Evolutionary conservation across 2,113 vertebrate species (phyloP), one percentile per base, ranked within the genome.

Genomic region (Mastomys natalensis): DNA sequence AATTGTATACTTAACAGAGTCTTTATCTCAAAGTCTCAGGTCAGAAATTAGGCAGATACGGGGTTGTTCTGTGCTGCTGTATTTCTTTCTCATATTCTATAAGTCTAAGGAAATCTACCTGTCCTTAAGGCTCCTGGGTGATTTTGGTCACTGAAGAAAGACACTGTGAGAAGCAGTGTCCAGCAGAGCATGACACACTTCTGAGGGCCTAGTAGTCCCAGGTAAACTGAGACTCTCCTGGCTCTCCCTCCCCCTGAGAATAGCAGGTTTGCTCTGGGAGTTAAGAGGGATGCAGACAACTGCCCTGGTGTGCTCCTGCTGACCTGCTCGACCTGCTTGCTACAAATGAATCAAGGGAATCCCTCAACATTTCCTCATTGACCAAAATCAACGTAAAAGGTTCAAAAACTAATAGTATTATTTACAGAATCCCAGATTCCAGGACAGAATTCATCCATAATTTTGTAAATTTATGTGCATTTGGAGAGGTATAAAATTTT

Each of bases 101-200:
- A 0, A 51, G 11, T n/a, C 45, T 0, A 68, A 90, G 40, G 2
- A 87, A 9, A 16, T 3, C 16, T 21, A 2, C 21, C 58, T 0
- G 1, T 87, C 88, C 7, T 55, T 40, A 37, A 51, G 0, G 4
- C 73, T 88, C 81, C 22, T 5, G 1, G 8, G 0, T 3, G 21
- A 53, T 21, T 29, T 53, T 29, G 17, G 60, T 51, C 60, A 11
- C 55, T 0, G 11, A 31, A 43, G 87, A 70, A 22, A 0, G 0
- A 1, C 10, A 22, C 22, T 10, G 5, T 22, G 3, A 7, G 74
- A 60, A 7, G 15, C 17, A 3, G 58, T 1, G 7, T 16, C 45
- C 84, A 11, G 58, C 8, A 31, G 37, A 48, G 40, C 9, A 40
- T 15, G 24, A 55, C 4, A 31, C n/a, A 1, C 12, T 51, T 8